A percentile compares a stretch with the other conserved stretches of the same genome.
Conservation (phyloP, 2,888 invertebrate species). For the Dermolepida albohirtum region DNA sequence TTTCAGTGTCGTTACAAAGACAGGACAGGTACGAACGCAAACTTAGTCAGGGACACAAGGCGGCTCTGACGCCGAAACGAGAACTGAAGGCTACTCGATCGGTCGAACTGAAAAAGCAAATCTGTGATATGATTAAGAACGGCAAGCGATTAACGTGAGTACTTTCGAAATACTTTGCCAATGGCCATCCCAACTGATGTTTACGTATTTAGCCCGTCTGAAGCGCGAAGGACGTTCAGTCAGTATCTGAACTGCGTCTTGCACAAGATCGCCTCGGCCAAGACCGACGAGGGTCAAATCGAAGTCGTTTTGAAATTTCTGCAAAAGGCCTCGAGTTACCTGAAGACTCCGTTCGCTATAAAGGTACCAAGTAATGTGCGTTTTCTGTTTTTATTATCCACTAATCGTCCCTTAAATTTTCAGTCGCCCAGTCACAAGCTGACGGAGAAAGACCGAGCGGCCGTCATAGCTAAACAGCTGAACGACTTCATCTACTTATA, state of each 20-base stretch:
- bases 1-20: conserved; percentile 50
- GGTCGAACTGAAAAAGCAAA: conserved; percentile 59
- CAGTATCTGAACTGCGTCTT: conserved; percentile 81
- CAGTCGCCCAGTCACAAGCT: conserved; percentile 79
- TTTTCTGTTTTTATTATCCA: conserved; percentile 47
- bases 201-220: conserved; percentile 69
- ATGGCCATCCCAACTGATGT: conserved; percentile 1
- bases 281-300: conserved; percentile 70
- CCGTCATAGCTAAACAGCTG: conserved; percentile 85
- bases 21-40: conserved; percentile 64
- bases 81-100: conserved; percentile 60
- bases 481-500: conserved; percentile 88
- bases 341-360: conserved; percentile 76
- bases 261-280: conserved; percentile 70
- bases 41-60: conserved; percentile 61
- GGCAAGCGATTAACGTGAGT: conserved; percentile 77
- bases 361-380: conserved; percentile 64
- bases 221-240: conserved; percentile 82
- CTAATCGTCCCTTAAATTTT: conserved; percentile 46
- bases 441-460: conserved; percentile 83
- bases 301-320: conserved; percentile 82
- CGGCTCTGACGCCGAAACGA: conserved; percentile 61
- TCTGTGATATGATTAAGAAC: conserved; percentile 69
- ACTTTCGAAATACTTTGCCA: neutral
- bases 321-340: conserved; percentile 76